phyloP scores from a whole-genome alignment of 2,797 vertebrate genomes.

The Sphaeramia orbicularis region DNA sequence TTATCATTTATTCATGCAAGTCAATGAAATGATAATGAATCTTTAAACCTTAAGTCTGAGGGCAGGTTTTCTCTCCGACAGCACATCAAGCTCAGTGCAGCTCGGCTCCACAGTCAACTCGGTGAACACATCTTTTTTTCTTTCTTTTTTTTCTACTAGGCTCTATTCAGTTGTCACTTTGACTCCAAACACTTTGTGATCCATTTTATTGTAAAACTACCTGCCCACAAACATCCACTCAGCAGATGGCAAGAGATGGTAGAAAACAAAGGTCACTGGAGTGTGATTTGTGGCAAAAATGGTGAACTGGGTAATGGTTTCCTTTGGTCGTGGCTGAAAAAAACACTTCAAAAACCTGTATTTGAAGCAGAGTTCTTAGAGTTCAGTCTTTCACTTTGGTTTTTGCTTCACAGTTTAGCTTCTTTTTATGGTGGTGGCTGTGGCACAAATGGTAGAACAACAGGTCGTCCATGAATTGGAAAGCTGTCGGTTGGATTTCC shows the following conservation, averaged over 20 bases:
- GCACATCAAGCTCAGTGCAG: slow-evolving; percentile 26
- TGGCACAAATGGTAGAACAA: too few relatives aligned
- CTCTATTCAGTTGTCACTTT: slow-evolving; percentile 58
- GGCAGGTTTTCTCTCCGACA: slow-evolving; percentile 17
- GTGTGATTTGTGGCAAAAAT: slow-evolving; percentile 43
- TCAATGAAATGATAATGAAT: slow-evolving; percentile 29
- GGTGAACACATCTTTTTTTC: slow-evolving; percentile 24
- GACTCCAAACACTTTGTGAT: slow-evolving; percentile 37
- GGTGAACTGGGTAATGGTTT: slow-evolving; percentile 34
- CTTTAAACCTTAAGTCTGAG: slow-evolving; percentile 11
- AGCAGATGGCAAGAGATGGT: slow-evolving; percentile 42
- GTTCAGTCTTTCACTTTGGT: too few relatives aligned
- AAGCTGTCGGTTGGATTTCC: too few relatives aligned
- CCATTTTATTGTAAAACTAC: slow-evolving; percentile 58
- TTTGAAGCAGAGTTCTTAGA: too few relatives aligned
- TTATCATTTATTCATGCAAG: slow-evolving; percentile 26
- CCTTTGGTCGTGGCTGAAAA: slow-evolving; percentile 35
- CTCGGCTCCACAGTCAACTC: slow-evolving; percentile 20
- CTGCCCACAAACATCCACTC: slow-evolving; percentile 43
- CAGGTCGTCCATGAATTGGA: too few relatives aligned
- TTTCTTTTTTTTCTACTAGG: slow-evolving; percentile 6
- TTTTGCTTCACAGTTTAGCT: too few relatives aligned
- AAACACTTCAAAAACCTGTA: background rate
- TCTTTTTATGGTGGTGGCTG: too few relatives aligned
- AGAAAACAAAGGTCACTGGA: slow-evolving; percentile 52